These are phyloP conservation scores for Drosophila sulfurigaster DNA, from an alignment of 1,140 invertebrate genomes.

Conservation along the genomic window DNA sequence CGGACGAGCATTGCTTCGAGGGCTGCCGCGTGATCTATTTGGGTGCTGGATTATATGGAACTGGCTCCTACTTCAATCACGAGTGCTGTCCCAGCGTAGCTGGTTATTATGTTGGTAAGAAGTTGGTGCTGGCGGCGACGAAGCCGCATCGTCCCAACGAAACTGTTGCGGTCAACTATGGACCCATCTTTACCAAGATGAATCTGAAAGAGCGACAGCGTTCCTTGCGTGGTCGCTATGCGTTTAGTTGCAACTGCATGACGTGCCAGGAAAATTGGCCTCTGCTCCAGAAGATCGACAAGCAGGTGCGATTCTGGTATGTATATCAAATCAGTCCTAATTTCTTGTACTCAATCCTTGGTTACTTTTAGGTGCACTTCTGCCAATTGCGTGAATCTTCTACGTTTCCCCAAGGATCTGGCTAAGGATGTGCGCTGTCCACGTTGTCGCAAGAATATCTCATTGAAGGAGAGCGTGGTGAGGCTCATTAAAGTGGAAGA, in stretches of 20 bases:
- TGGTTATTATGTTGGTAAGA: slow-evolving; percentile 91
- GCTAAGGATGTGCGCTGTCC: slow-evolving; percentile 86
- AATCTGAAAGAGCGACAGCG: slow-evolving; percentile 87
- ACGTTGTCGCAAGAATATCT: slow-evolving; percentile 86
- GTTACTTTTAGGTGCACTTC: slow-evolving; percentile 86
- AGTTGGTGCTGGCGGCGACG: slow-evolving; percentile 90
- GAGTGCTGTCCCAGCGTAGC: slow-evolving; percentile 93
- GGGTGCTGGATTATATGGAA: slow-evolving; percentile 93
- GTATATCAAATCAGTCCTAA: slow-evolving; percentile 1
- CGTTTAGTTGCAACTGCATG: slow-evolving; percentile 91
- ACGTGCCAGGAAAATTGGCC: slow-evolving; percentile 93
- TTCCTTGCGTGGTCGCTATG: slow-evolving; percentile 90
- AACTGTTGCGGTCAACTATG: slow-evolving; percentile 93
- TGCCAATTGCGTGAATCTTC: slow-evolving; percentile 85
- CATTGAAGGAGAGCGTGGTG: slow-evolving; percentile 85
- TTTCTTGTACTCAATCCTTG: neutral
- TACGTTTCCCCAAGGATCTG: slow-evolving; percentile 84
- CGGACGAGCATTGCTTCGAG: slow-evolving; percentile 86
- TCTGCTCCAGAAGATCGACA: slow-evolving; percentile 87
- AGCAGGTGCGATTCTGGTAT: slow-evolving; percentile 83
- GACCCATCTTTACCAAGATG: slow-evolving; percentile 91
- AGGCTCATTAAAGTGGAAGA: slow-evolving; percentile 86
- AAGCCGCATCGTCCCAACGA: slow-evolving; percentile 88
- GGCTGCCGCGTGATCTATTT: slow-evolving; percentile 87
- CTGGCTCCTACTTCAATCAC: slow-evolving; percentile 94